Conservation (phyloP, 2,888 invertebrate species). For the Phoronis australis region DNA sequence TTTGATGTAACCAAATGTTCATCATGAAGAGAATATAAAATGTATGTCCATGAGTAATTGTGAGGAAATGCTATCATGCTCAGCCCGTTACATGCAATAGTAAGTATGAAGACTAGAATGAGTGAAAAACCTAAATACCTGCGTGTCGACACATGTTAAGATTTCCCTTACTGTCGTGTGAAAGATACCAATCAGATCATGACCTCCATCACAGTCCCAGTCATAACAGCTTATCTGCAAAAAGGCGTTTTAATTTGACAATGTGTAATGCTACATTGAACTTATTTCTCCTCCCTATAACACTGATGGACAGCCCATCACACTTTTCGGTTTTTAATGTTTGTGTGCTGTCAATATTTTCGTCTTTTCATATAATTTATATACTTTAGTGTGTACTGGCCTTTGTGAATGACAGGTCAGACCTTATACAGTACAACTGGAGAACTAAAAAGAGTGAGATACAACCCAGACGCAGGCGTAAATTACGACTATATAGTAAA, state of each 20-base stretch:
- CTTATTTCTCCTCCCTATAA: background rate
- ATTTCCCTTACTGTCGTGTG: conserved; percentile 17
- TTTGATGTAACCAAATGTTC: no score
- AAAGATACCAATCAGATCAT: conserved; percentile 21
- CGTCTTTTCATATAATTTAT: background rate
- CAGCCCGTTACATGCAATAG: no score
- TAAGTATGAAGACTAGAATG: no score
- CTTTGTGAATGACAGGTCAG: no score
- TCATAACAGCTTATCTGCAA: conserved; percentile 20
- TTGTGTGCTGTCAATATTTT: background rate
- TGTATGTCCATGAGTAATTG: no score
- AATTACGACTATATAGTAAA: no score
- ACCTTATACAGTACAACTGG: background rate
- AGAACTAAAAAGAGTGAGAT: no score
- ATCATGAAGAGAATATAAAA: no score
- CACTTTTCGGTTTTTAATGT: background rate
- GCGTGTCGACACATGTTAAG: conserved; percentile 6
- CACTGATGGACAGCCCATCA: no score
- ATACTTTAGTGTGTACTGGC: no score
- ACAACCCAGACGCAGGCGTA: no score
- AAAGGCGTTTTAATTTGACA: background rate
- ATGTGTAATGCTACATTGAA: background rate
- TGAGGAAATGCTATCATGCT: no score
- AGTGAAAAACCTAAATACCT: conserved; percentile 7
- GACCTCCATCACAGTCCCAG: conserved; percentile 19